Conservation (phyloP, 2,113 vertebrate species). For the Malurus elegans region DNA sequence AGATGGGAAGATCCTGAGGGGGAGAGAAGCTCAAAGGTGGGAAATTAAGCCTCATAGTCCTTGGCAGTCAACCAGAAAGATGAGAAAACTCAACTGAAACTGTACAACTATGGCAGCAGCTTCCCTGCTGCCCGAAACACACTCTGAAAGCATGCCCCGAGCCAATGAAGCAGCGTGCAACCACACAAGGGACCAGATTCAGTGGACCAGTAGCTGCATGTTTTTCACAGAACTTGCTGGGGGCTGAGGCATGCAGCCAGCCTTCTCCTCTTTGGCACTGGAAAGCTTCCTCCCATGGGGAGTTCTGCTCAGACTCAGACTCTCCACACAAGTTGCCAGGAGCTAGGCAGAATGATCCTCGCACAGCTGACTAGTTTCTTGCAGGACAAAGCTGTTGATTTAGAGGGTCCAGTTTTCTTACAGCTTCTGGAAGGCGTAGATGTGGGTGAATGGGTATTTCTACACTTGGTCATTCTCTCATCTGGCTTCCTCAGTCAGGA, state of each 20-base stretch:
- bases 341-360: not conserved
- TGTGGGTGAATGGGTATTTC: not conserved
- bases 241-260: not conserved
- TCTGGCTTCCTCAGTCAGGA: not conserved
- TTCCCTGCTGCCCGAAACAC: not conserved
- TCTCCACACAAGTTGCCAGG: not conserved
- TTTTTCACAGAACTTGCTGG: not conserved
- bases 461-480: not conserved
- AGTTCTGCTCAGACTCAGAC: not conserved
- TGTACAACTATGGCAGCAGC: not conserved
- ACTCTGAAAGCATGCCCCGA: not conserved
- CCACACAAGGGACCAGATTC: not conserved
- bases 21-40: not conserved
- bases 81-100: conserved; percentile 14
- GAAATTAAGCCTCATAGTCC: conserved; percentile 25
- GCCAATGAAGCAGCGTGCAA: not conserved
- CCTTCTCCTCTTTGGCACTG: not conserved
- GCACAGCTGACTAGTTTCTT: not conserved
- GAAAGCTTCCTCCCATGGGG: not conserved
- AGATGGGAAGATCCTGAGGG: conserved; percentile 57
- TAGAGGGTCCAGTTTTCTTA: not conserved
- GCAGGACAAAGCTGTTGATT: not conserved
- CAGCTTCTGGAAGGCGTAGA: not conserved
- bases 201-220: not conserved
- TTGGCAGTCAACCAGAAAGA: conserved; percentile 36